phyloP scores from a whole-genome alignment of 2,888 invertebrate species.

The Harpalus rufipes region DNA sequence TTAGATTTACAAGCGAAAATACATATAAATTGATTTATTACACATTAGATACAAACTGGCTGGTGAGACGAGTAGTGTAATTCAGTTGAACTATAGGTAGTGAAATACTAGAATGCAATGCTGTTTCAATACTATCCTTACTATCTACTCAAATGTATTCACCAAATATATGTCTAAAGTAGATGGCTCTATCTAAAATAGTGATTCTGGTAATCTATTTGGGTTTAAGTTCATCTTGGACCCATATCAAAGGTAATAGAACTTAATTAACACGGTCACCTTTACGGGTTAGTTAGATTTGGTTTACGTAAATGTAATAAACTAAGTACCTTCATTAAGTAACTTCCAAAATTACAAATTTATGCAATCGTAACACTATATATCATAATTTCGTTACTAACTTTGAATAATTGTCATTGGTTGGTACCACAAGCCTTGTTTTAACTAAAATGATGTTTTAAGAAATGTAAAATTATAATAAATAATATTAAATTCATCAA shows the following conservation, averaged over 20 bases:
- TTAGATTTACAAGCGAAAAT: no score
- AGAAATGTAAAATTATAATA: no score
- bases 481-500: no score
- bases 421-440: no score
- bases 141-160: background rate
- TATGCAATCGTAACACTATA: background rate
- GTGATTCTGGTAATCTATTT: background rate
- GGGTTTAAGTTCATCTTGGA: slow-evolving; percentile 1
- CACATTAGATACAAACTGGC: background rate
- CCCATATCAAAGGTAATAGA: background rate
- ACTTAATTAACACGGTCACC: slow-evolving; percentile 5
- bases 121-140: background rate
- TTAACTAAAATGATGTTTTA: no score
- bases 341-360: background rate
- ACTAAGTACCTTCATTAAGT: background rate
- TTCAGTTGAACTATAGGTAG: background rate
- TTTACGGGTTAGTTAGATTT: slow-evolving; percentile 3
- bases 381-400: background rate
- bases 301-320: background rate
- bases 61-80: background rate
- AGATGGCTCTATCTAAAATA: slow-evolving; percentile 3
- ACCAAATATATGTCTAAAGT: background rate
- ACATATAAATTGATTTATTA: no score
- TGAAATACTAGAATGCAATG: background rate
- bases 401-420: background rate